Conservation (phyloP, 1,140 invertebrate species). For the Hyposmocoma kahamanoa region DNA sequence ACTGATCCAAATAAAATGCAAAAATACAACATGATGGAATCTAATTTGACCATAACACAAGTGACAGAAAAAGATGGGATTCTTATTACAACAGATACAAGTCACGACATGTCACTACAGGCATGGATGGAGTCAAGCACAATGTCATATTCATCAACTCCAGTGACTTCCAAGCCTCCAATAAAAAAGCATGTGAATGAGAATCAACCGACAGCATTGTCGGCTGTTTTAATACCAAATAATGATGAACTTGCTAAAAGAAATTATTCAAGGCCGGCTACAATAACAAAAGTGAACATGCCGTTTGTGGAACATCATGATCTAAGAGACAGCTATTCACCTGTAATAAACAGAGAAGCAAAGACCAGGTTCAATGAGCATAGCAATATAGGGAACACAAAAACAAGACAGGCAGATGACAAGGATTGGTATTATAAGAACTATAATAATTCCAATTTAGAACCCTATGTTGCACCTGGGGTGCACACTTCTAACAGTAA, state of each 20-base stretch:
- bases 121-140: slow-evolving; percentile 56
- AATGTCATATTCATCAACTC: slow-evolving; percentile 22
- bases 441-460: slow-evolving; percentile 82
- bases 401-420: slow-evolving; percentile 61
- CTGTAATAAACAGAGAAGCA: slow-evolving; percentile 56
- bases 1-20: slow-evolving; percentile 42
- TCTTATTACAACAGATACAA: slow-evolving; percentile 61
- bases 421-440: slow-evolving; percentile 86
- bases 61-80: slow-evolving; percentile 59
- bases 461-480: slow-evolving; percentile 78
- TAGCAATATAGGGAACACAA: slow-evolving; percentile 32
- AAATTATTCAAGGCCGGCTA: slow-evolving; percentile 46
- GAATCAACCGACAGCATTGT: slow-evolving; percentile 47
- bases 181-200: slow-evolving; percentile 46
- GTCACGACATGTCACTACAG: slow-evolving; percentile 53
- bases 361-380: slow-evolving; percentile 62
- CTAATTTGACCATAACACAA: slow-evolving; percentile 54
- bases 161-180: slow-evolving; percentile 32
- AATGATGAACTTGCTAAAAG: slow-evolving; percentile 36
- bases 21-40: slow-evolving; percentile 61
- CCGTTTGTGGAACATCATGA: slow-evolving; percentile 55
- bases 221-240: slow-evolving; percentile 42
- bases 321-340: slow-evolving; percentile 37
- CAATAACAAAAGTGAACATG: slow-evolving; percentile 61
- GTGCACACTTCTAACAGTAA: slow-evolving; percentile 31